phyloP scores from a whole-genome alignment of 2,888 invertebrate species.

The Antitype chi region DNA sequence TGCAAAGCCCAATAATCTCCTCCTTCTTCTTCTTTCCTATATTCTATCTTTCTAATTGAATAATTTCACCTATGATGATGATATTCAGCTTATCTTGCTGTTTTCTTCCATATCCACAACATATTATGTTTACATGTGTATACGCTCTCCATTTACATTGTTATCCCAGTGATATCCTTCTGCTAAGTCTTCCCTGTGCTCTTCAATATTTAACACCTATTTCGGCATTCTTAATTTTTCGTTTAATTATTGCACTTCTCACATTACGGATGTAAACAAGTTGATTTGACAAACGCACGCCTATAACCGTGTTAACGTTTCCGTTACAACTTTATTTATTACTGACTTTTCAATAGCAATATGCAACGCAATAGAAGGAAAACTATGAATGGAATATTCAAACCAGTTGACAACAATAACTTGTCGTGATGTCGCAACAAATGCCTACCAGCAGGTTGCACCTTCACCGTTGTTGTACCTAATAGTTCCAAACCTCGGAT shows the following conservation, averaged over 20 bases:
- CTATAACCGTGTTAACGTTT: neutral
- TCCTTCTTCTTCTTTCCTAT: neutral
- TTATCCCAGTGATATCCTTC: neutral
- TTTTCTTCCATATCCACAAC: neutral
- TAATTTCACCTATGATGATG: neutral
- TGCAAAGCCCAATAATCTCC: neutral
- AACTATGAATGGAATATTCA: conserved; percentile 13
- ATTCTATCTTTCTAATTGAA: neutral
- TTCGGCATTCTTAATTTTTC: neutral
- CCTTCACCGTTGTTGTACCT: neutral
- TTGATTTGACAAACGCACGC: neutral
- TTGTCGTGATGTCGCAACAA: conserved; percentile 14
- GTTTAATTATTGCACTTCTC: neutral
- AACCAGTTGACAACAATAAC: conserved; percentile 11
- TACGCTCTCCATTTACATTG: neutral
- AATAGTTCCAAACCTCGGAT: neutral
- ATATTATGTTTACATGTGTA: neutral
- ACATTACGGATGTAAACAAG: neutral
- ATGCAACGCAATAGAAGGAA: neutral
- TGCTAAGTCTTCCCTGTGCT: neutral
- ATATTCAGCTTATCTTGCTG: neutral
- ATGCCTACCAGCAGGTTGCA: conserved; percentile 27
- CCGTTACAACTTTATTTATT: neutral
- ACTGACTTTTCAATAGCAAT: neutral
- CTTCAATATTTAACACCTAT: neutral